Percentiles rank a stretch among this genome's conserved stretches.
These are phyloP conservation scores for Ctenochaetus hawaiiensis DNA, from an alignment of 2,797 vertebrate genomes.

Conservation along the genomic window DNA sequence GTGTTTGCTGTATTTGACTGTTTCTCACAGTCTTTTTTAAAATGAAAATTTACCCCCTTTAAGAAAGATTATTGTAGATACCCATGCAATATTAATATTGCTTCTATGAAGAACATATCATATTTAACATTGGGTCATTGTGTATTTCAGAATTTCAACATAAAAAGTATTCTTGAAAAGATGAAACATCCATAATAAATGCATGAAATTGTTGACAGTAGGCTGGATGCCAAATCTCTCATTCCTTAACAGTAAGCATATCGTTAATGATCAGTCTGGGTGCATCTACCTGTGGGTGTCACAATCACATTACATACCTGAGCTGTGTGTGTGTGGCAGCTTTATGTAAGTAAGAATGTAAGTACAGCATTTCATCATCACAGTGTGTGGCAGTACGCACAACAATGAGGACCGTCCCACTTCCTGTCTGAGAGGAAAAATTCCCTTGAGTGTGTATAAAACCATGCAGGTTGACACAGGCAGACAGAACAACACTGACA, in stretches of 20 bases:
- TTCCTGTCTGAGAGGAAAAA: constrained; percentile 43
- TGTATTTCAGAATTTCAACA: not conserved
- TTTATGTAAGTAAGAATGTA: not conserved
- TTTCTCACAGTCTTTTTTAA: not conserved
- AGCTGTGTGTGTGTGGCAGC: too few species aligned
- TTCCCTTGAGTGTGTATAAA: constrained; percentile 37
- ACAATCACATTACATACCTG: not conserved
- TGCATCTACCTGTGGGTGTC: constrained; percentile 2
- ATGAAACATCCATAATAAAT: not conserved
- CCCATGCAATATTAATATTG: not conserved
- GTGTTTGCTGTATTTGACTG: not conserved
- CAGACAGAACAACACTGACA: constrained; percentile 34
- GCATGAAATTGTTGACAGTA: too few species aligned
- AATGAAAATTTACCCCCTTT: too few species aligned
- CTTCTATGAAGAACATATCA: not conserved
- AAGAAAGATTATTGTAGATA: too few species aligned
- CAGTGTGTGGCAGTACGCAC: fast-evolving
- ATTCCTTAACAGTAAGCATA: not conserved
- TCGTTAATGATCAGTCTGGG: not conserved
- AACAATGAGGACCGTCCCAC: not conserved
- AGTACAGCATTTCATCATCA: constrained; percentile 68
- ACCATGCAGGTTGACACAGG: fast-evolving
- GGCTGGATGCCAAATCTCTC: not conserved
- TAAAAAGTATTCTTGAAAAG: not conserved
- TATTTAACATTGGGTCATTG: too few species aligned